These are phyloP conservation scores for Pyralis farinalis DNA, from an alignment of 2,888 invertebrate genomes.

Conservation along the genomic window DNA sequence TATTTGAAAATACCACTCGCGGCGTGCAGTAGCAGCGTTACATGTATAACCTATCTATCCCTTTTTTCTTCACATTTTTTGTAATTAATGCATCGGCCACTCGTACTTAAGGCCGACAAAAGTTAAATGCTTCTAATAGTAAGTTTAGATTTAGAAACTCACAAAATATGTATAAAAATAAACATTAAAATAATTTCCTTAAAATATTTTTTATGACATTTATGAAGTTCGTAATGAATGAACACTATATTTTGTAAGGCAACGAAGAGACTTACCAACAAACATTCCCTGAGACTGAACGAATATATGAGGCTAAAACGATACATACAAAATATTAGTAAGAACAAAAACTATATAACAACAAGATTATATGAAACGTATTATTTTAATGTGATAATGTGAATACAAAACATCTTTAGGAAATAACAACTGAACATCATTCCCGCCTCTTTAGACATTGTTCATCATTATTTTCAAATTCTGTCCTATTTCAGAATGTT, in stretches of 20 bases:
- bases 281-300: conserved; percentile 79
- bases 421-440: conserved; percentile 39
- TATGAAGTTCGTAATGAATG: conserved; percentile 53
- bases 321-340: conserved; percentile 48
- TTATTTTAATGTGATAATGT: conserved; percentile 36
- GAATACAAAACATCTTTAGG: conserved; percentile 38
- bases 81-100: conserved; percentile 8
- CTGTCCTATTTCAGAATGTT: conserved; percentile 35
- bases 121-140: conserved; percentile 63
- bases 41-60: no score
- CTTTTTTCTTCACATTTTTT: conserved; percentile 18
- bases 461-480: conserved; percentile 37
- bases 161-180: conserved; percentile 32
- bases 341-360: conserved; percentile 34
- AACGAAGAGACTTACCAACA: conserved; percentile 79
- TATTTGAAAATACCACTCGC: no score
- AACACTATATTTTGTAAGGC: conserved; percentile 73
- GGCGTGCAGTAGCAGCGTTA: no score
- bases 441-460: conserved; percentile 52
- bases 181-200: conserved; percentile 55
- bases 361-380: conserved; percentile 25
- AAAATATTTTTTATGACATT: conserved; percentile 72
- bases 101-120: conserved; percentile 27
- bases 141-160: conserved; percentile 44
- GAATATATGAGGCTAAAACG: conserved; percentile 67